These are phyloP conservation scores for Anthopleura sola DNA, from an alignment of 64 coral and sea anemone species.

Conservation along the genomic window DNA sequence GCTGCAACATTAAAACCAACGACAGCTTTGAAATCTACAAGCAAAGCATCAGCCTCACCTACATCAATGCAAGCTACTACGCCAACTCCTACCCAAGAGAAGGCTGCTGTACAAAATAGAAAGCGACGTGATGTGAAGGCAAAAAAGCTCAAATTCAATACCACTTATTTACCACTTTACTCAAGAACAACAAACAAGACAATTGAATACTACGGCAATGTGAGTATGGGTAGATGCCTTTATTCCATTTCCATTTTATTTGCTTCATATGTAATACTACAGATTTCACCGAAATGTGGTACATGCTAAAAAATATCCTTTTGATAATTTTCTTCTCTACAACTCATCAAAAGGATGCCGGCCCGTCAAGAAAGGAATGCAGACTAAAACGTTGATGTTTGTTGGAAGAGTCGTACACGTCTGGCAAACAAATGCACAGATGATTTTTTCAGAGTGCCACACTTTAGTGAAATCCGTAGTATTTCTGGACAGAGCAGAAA, in stretches of 20 bases:
- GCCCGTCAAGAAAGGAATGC: too few relatives aligned
- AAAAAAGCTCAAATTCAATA: not conserved
- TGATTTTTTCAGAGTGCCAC: too few relatives aligned
- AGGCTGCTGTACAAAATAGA: not conserved
- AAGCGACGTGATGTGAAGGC: not conserved
- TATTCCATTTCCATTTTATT: not conserved
- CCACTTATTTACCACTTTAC: constrained; percentile 32
- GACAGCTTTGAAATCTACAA: not conserved
- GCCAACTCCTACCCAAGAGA: not conserved
- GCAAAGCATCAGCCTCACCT: not conserved
- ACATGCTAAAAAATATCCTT: too few relatives aligned
- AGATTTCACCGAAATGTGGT: too few relatives aligned
- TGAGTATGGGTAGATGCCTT: constrained; percentile 3
- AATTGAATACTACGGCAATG: constrained; percentile 31
- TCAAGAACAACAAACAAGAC: not conserved
- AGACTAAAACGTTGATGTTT: too few relatives aligned
- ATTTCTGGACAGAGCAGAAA: too few relatives aligned
- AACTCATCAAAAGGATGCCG: too few relatives aligned
- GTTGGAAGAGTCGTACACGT: too few relatives aligned
- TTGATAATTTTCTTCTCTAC: too few relatives aligned
- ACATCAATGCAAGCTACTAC: not conserved
- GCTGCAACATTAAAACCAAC: not conserved
- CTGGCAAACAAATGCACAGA: too few relatives aligned
- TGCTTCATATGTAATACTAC: too few relatives aligned
- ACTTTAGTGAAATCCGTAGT: too few relatives aligned